Percentiles rank a stretch among this genome's conserved stretches.
These are phyloP conservation scores for Nothoprocta perdicaria DNA, from an alignment of 2,113 vertebrate genomes.

Conservation along the genomic window DNA sequence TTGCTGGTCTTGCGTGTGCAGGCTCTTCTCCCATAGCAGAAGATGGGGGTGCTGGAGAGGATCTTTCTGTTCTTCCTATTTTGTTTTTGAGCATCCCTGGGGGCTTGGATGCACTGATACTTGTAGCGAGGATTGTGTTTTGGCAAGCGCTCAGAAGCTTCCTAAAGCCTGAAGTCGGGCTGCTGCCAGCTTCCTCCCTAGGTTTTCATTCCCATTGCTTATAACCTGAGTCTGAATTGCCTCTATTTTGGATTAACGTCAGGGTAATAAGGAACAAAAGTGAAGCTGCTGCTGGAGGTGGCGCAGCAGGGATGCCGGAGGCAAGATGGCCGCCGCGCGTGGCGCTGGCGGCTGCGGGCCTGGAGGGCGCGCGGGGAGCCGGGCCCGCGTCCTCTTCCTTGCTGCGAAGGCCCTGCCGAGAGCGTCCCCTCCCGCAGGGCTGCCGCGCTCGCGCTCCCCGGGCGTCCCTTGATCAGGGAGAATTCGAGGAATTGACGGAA, in stretches of 20 bases:
- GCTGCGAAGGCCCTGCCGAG: fast-evolving
- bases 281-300: not conserved
- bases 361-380: not conserved
- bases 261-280: not conserved
- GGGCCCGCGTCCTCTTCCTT: too few relatives aligned
- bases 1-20: not conserved
- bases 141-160: not conserved
- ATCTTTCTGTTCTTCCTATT: not conserved
- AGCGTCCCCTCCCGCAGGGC: fast-evolving
- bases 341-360: not conserved
- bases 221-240: constrained; percentile 10
- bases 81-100: not conserved
- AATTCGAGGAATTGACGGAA: not conserved
- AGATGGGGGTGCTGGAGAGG: not conserved
- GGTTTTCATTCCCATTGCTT: not conserved
- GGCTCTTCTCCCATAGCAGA: not conserved
- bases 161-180: constrained; percentile 1
- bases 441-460: not conserved
- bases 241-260: not conserved
- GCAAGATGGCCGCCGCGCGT: not conserved
- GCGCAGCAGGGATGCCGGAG: not conserved
- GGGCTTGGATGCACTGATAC: not conserved
- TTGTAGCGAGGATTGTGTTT: not conserved
- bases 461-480: not conserved
- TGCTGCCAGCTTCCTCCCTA: not conserved